phyloP scores from a whole-genome alignment of 2,888 invertebrate species.

The Pantelozetes paolii region DNA sequence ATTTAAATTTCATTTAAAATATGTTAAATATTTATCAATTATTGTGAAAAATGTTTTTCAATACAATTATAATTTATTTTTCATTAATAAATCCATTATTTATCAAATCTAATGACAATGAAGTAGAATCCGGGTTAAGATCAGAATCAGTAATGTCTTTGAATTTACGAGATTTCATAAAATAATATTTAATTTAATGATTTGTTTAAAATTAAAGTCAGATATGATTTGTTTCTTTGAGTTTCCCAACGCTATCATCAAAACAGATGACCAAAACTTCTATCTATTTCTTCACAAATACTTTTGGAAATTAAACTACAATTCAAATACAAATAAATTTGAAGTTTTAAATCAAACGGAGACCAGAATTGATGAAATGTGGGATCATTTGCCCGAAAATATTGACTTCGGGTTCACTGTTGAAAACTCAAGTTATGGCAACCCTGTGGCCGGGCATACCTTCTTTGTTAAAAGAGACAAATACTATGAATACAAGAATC shows the following conservation, averaged over 20 bases:
- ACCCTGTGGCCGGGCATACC: background rate
- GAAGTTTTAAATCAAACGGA: background rate
- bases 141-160: no score
- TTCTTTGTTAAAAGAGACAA: background rate
- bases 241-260: conserved; percentile 1
- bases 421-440: background rate
- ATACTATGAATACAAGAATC: background rate
- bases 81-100: no score
- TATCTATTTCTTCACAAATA: conserved; percentile 28
- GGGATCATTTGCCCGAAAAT: conserved; percentile 8
- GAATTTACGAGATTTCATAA: no score
- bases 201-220: background rate
- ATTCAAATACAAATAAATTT: background rate
- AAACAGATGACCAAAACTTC: background rate
- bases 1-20: no score
- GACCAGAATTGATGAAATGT: background rate
- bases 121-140: no score
- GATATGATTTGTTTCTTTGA: conserved; percentile 18
- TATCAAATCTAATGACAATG: no score
- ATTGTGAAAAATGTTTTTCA: no score
- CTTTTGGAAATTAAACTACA: background rate
- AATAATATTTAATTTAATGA: no score
- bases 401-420: background rate
- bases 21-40: no score
- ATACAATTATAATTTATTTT: no score